Evolutionary conservation across 2,113 vertebrate species (phyloP).

Genomic region (Psilopogon haemacephalus): DNA sequence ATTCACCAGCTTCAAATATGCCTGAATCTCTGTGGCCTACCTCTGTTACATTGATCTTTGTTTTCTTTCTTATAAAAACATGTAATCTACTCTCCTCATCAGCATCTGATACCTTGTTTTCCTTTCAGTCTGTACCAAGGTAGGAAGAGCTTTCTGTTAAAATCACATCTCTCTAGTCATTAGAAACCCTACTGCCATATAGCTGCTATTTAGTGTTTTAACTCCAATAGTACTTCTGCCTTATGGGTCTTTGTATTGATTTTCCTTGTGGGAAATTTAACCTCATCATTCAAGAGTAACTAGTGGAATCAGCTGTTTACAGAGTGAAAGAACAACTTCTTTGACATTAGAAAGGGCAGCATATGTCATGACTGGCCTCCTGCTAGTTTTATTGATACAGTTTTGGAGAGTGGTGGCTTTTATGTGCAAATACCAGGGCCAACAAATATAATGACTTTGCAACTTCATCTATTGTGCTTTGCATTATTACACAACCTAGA

Average conservation of each 20-base stretch:
- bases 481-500: rapidly evolving
- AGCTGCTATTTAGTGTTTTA: conserved; percentile 48
- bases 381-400: neutral
- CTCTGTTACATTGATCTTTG: neutral
- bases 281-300: conserved; percentile 52
- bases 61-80: neutral
- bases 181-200: conserved; percentile 36
- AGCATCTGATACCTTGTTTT: neutral
- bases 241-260: conserved; percentile 54
- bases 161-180: neutral
- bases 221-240: conserved; percentile 35
- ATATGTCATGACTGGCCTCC: neutral
- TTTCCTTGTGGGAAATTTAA: conserved; percentile 60
- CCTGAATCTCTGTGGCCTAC: neutral
- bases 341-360: neutral
- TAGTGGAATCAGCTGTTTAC: conserved; percentile 32
- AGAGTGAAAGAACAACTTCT: conserved; percentile 11
- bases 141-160: neutral
- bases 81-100: neutral
- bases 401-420: neutral
- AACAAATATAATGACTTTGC: neutral
- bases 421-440: neutral
- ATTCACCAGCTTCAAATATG: neutral
- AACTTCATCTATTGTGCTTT: neutral
- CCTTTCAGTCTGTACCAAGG: neutral